Evolutionary conservation across 2,113 vertebrate genomes (phyloP), one percentile per base, ranked within the genome.

Genomic region (Chloebia gouldiae): DNA sequence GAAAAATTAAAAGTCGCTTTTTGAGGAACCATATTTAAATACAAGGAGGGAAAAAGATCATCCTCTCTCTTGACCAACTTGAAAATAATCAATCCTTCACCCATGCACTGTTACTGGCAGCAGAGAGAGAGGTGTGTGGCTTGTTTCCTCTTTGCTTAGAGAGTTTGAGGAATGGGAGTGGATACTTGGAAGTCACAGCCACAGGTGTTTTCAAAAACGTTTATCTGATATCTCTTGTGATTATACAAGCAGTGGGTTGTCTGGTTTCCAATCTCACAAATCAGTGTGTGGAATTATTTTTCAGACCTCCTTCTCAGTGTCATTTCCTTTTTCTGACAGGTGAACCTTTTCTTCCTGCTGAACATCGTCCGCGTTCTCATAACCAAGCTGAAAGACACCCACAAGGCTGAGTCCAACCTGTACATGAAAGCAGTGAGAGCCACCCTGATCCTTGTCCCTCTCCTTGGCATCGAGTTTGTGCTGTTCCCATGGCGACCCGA

Each of bases 381-480:
- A 96, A 99, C 99, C 76, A 99, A 99, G 91, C 97, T 99, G 92
- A 99, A 99, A 81, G 99, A 99, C 76, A 99, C 99, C 8, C 99
- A 99, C 95, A 99, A 99, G 80, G 99, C 99, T 0, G 99, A 99
- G 95, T 99, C 99, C 30, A 99, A 99, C 81, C 98, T 99, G 28
- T 99, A 99, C 97, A 99, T 99, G 99, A 99, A 99, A 88, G 99
- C 99, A 0, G 99, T 99, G 69, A 98, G 99, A 75, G 99, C 99
- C 22, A 99, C 99, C 0, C 98, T 99, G 57, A 99, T 99, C 70
- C 97, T 99, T 49, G 99, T 99, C 4, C 99, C 99, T 0, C 98
- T 99, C 0, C 98, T 99, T 20, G 99, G 99, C 72, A 99, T 99
- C 54, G 99, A 99, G 92, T 99, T 98, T 28, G 98, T 99, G 57